phyloP scores from a whole-genome alignment of 2,113 vertebrate species.

The Galeopterus variegatus region DNA sequence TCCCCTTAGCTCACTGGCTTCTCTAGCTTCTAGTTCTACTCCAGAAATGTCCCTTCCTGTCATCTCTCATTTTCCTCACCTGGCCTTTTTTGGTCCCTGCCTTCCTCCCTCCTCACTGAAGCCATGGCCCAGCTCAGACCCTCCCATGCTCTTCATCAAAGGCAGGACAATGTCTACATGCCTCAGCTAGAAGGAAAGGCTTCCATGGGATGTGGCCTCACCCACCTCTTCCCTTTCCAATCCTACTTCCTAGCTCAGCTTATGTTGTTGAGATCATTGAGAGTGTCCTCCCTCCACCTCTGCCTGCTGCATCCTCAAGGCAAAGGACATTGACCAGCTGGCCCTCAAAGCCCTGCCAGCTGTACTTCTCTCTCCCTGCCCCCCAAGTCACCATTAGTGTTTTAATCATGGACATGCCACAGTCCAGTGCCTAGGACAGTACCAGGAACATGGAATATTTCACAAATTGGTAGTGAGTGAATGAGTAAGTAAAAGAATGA shows the following conservation, averaged over 20 bases:
- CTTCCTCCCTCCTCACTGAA: not conserved
- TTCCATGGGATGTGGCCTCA: not conserved
- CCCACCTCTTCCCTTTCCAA: not conserved
- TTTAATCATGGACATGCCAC: not conserved
- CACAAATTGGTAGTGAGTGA: not conserved
- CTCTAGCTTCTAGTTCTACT: not conserved
- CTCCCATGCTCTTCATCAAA: not conserved
- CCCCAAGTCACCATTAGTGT: not conserved
- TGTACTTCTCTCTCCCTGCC: not conserved
- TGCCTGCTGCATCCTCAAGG: no score
- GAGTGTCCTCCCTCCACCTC: no score
- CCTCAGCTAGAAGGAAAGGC: not conserved
- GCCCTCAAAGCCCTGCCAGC: no score
- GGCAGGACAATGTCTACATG: not conserved
- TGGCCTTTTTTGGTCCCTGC: not conserved
- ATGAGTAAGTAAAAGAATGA: not conserved
- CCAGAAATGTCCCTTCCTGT: not conserved
- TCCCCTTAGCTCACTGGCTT: not conserved
- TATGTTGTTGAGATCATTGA: no score
- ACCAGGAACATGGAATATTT: no score
- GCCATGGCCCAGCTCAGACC: not conserved
- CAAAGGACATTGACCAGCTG: no score
- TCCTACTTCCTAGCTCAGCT: not conserved
- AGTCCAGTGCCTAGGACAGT: not conserved
- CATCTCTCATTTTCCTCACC: not conserved